Conservation (phyloP, 2,888 invertebrate species). For the Hypsopygia costalis region DNA sequence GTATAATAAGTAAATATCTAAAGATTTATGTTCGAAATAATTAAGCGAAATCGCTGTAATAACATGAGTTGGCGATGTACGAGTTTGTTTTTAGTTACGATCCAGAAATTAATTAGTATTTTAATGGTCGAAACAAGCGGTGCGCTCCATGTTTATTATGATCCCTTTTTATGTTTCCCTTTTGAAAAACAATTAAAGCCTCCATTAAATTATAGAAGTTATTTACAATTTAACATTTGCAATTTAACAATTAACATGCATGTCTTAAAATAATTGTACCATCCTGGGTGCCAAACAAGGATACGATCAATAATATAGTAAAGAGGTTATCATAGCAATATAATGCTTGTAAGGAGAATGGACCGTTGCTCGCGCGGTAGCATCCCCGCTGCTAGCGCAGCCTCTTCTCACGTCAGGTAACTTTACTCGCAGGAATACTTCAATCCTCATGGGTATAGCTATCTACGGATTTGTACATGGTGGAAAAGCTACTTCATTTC, state of each 20-base stretch:
- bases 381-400: too few species aligned
- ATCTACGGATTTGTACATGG: too few species aligned
- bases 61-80: constrained; percentile 32
- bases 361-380: too few species aligned
- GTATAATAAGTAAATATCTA: constrained; percentile 62
- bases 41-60: constrained; percentile 48
- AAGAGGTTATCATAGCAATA: too few species aligned
- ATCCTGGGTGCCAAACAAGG: too few species aligned
- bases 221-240: not conserved
- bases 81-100: constrained; percentile 32
- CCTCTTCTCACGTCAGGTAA: too few species aligned
- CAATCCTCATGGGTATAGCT: too few species aligned
- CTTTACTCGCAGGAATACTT: too few species aligned
- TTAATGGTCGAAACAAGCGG: constrained; percentile 8
- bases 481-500: too few species aligned
- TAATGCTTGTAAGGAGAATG: too few species aligned
- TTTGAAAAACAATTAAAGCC: not conserved
- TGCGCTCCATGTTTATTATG: constrained; percentile 3
- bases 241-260: not conserved
- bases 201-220: not conserved
- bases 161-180: not conserved
- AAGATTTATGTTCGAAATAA: constrained; percentile 65
- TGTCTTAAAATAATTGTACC: too few species aligned
- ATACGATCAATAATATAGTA: too few species aligned
- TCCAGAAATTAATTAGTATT: constrained; percentile 14